Conservation (phyloP, 1,140 invertebrate genomes). For the Ceratina calcarata region DNA sequence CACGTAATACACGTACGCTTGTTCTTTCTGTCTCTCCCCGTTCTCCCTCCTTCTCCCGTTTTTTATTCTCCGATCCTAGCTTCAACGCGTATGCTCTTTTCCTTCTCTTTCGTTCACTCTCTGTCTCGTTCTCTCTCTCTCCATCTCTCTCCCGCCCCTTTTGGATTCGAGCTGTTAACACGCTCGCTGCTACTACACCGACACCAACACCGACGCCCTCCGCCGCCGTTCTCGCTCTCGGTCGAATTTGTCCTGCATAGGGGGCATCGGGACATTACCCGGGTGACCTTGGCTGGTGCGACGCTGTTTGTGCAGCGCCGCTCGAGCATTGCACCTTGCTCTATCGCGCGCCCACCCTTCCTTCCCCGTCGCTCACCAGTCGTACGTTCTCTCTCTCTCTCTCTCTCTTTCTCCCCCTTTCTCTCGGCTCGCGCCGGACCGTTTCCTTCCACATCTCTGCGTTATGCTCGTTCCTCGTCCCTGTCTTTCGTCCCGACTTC, state of each 20-base stretch:
- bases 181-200: constrained; percentile 2
- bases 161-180: background rate
- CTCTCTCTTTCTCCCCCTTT: background rate
- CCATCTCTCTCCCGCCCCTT: background rate
- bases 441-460: background rate
- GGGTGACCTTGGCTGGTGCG: constrained; percentile 79
- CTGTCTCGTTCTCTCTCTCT: background rate
- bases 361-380: background rate
- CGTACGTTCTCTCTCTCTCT: background rate
- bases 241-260: constrained; percentile 80
- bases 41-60: too few relatives aligned
- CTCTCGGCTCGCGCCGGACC: background rate
- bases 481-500: background rate
- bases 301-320: constrained; percentile 77
- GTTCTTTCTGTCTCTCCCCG: too few relatives aligned
- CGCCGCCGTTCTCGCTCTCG: constrained; percentile 54
- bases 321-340: constrained; percentile 80
- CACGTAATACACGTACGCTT: too few relatives aligned
- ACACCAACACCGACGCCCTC: background rate
- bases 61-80: too few relatives aligned
- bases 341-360: constrained; percentile 68
- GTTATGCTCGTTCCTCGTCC: constrained; percentile 1
- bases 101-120: too few relatives aligned
- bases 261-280: constrained; percentile 81
- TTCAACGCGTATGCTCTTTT: too few relatives aligned